Evolutionary conservation across 2,888 invertebrate species (phyloP).

Genomic region (Ophion ellenae): DNA sequence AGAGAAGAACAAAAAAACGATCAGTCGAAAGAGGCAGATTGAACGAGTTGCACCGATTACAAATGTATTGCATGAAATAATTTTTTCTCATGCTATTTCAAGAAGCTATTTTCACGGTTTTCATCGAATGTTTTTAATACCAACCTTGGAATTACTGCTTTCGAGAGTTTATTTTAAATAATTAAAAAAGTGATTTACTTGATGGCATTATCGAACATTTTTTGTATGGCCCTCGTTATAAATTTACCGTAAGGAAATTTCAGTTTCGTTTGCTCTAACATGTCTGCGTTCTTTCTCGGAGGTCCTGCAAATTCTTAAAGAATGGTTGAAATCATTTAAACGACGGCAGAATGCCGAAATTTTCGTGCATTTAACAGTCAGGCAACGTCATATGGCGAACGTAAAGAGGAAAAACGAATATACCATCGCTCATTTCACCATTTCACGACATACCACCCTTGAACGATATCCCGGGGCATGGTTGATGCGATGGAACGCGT

Average conservation of each 20-base stretch:
- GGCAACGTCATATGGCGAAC: neutral
- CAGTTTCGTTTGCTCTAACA: neutral
- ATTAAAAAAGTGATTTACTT: neutral
- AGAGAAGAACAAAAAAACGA: no score
- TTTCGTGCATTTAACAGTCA: neutral
- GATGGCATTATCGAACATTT: neutral
- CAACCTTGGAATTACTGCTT: no score
- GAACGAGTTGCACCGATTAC: no score
- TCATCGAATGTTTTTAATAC: no score
- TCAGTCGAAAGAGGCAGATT: no score
- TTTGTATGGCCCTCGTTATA: neutral
- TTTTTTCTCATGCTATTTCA: no score
- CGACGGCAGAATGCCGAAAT: neutral
- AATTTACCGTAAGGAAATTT: neutral
- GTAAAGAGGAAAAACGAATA: constrained; percentile 1
- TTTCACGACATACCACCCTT: neutral
- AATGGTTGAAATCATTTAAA: neutral
- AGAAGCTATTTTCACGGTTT: no score
- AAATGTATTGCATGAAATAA: no score
- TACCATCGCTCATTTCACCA: neutral
- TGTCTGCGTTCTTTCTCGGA: neutral
- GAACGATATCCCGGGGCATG: neutral
- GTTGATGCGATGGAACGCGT: neutral
- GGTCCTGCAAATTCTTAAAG: neutral
- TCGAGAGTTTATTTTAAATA: neutral